Conservation (phyloP, 1,140 invertebrate genomes). For the Drosophila obscura region DNA sequence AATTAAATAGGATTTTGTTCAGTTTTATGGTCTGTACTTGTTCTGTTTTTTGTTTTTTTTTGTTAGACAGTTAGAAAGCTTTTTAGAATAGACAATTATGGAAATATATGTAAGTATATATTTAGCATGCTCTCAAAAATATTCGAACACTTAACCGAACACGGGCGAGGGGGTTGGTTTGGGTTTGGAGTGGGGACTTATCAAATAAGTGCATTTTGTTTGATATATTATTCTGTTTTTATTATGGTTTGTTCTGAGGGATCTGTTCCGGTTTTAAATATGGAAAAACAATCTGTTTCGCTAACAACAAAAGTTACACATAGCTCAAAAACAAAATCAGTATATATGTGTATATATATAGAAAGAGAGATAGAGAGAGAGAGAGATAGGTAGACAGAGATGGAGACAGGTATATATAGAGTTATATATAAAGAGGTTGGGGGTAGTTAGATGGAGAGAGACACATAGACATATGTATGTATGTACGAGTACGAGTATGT, state of each 20-base stretch:
- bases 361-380: conserved; percentile 38
- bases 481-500: conserved; percentile 3
- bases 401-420: conserved; percentile 33
- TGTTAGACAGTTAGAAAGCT: conserved; percentile 60
- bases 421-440: conserved; percentile 50
- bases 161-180: conserved; percentile 41
- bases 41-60: conserved; percentile 32
- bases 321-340: conserved; percentile 78
- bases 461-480: too few species aligned
- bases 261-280: conserved; percentile 44
- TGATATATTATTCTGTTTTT: conserved; percentile 30
- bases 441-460: conserved; percentile 8
- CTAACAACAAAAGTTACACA: conserved; percentile 76
- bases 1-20: conserved; percentile 35
- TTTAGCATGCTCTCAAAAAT: conserved; percentile 83
- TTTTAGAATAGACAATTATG: conserved; percentile 83
- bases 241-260: conserved; percentile 20
- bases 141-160: conserved; percentile 78
- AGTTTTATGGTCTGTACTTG: conserved; percentile 27
- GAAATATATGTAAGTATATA: conserved; percentile 82
- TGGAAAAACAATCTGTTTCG: conserved; percentile 65
- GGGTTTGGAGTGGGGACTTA: conserved; percentile 19
- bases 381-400: conserved; percentile 39
- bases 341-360: conserved; percentile 55
- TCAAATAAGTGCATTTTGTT: conserved; percentile 70